Percentiles rank a stretch among this genome's conserved stretches.
Conservation (phyloP, 2,113 vertebrate species). For the Porphyrio hochstetteri region DNA sequence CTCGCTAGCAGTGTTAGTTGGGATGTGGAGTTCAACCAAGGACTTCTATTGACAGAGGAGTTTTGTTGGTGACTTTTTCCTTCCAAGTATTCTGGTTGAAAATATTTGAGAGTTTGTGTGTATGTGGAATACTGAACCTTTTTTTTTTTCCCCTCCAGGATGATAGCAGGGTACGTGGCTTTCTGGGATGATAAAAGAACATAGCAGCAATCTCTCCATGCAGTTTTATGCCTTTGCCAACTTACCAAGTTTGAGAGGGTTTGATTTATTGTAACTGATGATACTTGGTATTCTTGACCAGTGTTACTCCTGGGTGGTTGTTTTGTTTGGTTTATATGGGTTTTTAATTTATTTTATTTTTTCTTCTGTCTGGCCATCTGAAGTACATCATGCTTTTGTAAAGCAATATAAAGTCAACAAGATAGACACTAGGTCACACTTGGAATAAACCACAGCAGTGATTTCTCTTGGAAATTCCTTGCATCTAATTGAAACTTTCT, state of each 20-base stretch:
- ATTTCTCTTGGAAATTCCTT: not conserved
- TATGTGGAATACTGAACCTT: not conserved
- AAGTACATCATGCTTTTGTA: not conserved
- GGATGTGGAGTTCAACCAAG: rapidly evolving
- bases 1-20: not conserved
- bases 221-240: not conserved
- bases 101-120: not conserved
- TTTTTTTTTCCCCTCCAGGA: not conserved
- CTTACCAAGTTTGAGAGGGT: not conserved
- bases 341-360: not conserved
- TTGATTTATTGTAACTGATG: not conserved
- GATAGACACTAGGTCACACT: not conserved
- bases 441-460: not conserved
- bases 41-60: not conserved
- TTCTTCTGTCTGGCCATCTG: not conserved
- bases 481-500: not conserved
- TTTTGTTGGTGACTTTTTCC: not conserved
- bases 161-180: not conserved
- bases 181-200: not conserved
- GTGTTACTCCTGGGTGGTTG: not conserved
- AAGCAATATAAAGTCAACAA: not conserved
- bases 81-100: not conserved
- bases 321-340: too few species aligned
- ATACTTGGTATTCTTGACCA: not conserved
- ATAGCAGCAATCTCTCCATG: not conserved